Base-by-base conservation (phyloP, 2,888 invertebrate species). In the Spodoptera exigua region DNA sequence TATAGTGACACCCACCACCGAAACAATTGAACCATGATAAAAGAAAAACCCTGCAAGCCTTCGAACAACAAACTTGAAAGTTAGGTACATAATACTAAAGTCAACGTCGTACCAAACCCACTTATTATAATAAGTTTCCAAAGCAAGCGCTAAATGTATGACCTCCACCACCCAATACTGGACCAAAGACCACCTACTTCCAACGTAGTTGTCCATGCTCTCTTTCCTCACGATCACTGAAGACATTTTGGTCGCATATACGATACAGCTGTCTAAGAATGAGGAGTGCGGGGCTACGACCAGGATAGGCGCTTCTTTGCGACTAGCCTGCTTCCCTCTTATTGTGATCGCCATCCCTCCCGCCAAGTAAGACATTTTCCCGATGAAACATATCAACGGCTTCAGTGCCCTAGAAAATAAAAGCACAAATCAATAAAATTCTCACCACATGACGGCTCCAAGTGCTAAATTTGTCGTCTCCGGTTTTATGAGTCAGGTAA, bases 241-340 rank as follows among this genome's bases (percentile, higher is more conserved):
- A 9, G 97, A 97, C 90, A 97, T 97, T 85, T 96, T 96, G 58
- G 97, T 96, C 74, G 97, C 96, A 87, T 97, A 97, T 82, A 97
- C 96, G 78, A 97, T 96, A 81, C 98, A 96, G 80, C 97, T 97
- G 91, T 98, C 98, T 82, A 98, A 95, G 94, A 97, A 98, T 5
- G 98, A 97, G 58, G 98, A 98, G 90, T 98, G 98, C 3, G 98
- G 98, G 1, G 98, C 98, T 49, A 97, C 95, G 54, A 97, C 97
- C 64, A 98, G 95, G 74, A 98, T 97, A 13, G 98, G 98, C 5
- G 98, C 98, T 86, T 98, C 98, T 59, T 94, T 89, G 47, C 97
- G 94, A 63, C 95, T 94, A 62, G 97, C 98, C 84, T 97, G 96
- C 71, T 95, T 95, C 16, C 98, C 98, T 70, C 96, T 96, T 57